These are phyloP conservation scores for Ophraella communa DNA, from an alignment of 2,888 invertebrate species.

Conservation along the genomic window DNA sequence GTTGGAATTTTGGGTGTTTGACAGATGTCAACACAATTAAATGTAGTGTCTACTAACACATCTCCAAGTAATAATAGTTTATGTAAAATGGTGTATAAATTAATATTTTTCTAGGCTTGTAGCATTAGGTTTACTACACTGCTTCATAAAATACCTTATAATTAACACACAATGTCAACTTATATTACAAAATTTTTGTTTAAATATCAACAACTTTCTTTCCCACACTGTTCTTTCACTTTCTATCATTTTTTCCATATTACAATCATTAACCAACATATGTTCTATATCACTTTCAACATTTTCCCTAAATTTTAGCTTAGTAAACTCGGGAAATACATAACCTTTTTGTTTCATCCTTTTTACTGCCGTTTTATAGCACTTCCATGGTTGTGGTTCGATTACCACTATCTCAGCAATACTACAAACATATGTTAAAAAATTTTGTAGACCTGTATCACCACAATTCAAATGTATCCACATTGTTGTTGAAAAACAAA, in stretches of 20 bases:
- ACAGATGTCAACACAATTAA: neutral
- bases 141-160: no score
- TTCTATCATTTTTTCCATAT: conserved; percentile 65
- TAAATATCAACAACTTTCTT: conserved; percentile 72
- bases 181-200: conserved; percentile 36
- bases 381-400: conserved; percentile 88
- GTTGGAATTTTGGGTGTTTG: neutral
- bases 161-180: neutral
- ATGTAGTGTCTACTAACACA: neutral
- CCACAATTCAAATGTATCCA: conserved; percentile 90
- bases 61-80: neutral
- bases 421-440: conserved; percentile 66
- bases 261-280: conserved; percentile 60
- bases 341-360: conserved; percentile 69
- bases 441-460: conserved; percentile 71
- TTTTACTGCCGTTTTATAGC: conserved; percentile 78
- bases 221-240: conserved; percentile 72
- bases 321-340: conserved; percentile 67
- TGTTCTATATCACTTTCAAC: conserved; percentile 69
- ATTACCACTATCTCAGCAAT: conserved; percentile 69
- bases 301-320: conserved; percentile 67
- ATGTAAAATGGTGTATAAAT: no score
- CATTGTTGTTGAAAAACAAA: conserved; percentile 87
- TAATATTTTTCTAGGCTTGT: no score
- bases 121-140: no score